Evolutionary conservation across 2,888 invertebrate species (phyloP).

Genomic region (Myathropa florea): DNA sequence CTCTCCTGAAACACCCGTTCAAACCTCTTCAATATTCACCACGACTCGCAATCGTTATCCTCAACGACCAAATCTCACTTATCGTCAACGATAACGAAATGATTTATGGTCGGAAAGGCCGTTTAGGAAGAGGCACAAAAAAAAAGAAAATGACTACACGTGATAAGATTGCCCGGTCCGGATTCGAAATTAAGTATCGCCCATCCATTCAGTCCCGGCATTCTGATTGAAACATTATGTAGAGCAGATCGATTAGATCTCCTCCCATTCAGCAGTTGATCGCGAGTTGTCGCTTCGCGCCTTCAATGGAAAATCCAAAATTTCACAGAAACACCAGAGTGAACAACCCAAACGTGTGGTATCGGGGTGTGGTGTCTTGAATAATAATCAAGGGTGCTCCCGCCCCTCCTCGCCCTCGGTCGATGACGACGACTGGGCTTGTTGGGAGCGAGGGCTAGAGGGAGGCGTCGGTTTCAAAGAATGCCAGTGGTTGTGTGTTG

Average conservation of each 20-base stretch:
- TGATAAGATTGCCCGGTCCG: background rate
- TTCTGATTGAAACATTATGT: slow-evolving; percentile 19
- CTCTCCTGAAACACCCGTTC: background rate
- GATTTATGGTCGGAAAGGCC: background rate
- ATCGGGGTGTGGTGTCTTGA: background rate
- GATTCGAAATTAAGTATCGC: background rate
- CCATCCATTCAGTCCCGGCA: background rate
- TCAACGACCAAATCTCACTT: background rate
- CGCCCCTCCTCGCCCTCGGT: background rate
- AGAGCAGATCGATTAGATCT: slow-evolving; percentile 7
- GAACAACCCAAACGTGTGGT: slow-evolving; percentile 34
- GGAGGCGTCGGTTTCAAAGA: background rate
- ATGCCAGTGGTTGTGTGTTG: slow-evolving; percentile 7
- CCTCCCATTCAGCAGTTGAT: slow-evolving; percentile 21
- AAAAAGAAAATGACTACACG: background rate
- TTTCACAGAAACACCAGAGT: slow-evolving; percentile 7
- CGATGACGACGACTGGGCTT: background rate
- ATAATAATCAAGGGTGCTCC: slow-evolving; percentile 31
- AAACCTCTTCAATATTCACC: background rate
- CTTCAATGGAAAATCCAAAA: slow-evolving; percentile 31
- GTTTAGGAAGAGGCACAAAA: background rate
- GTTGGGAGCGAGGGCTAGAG: background rate
- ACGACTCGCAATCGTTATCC: background rate
- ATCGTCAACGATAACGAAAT: background rate
- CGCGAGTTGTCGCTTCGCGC: background rate